Evolutionary conservation across 2,113 vertebrate species (phyloP).

Genomic region (Neofelis nebulosa): DNA sequence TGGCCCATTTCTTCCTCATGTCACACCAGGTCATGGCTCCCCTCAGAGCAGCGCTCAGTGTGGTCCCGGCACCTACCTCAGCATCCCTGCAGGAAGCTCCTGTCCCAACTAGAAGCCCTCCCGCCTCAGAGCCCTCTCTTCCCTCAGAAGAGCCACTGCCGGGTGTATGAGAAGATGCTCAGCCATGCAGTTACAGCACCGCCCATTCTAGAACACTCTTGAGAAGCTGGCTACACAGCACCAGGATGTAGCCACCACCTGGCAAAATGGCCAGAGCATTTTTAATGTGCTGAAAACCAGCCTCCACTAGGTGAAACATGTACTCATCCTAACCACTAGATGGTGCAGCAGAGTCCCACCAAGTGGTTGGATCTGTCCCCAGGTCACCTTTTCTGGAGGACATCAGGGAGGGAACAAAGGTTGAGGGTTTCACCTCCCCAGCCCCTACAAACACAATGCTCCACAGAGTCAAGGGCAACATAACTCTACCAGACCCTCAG

Average conservation of each 20-base stretch:
- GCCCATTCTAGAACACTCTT: too few relatives aligned
- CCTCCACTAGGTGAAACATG: rapidly evolving
- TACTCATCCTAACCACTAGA: not conserved
- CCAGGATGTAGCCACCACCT: not conserved
- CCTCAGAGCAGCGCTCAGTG: not conserved
- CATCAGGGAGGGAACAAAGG: not conserved
- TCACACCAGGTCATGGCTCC: rapidly evolving
- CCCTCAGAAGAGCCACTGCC: not conserved
- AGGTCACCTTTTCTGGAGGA: not conserved
- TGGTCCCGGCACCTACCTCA: not conserved
- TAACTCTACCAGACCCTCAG: not conserved
- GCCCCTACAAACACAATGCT: rapidly evolving
- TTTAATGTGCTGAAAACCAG: rapidly evolving
- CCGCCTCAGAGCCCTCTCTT: not conserved
- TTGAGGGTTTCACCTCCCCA: too few relatives aligned
- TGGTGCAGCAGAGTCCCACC: not conserved
- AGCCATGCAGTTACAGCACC: not conserved
- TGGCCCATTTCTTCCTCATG: not conserved
- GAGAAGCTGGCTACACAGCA: not conserved
- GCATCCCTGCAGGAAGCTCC: not conserved
- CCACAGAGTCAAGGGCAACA: not conserved
- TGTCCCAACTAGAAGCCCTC: not conserved
- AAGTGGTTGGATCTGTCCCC: not conserved
- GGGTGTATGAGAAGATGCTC: not conserved
- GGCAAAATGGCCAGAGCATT: not conserved